Evolutionary conservation across 2,797 vertebrate species (phyloP), one percentile per base, ranked within the genome.

Genomic region (Etheostoma nigrum): DNA sequence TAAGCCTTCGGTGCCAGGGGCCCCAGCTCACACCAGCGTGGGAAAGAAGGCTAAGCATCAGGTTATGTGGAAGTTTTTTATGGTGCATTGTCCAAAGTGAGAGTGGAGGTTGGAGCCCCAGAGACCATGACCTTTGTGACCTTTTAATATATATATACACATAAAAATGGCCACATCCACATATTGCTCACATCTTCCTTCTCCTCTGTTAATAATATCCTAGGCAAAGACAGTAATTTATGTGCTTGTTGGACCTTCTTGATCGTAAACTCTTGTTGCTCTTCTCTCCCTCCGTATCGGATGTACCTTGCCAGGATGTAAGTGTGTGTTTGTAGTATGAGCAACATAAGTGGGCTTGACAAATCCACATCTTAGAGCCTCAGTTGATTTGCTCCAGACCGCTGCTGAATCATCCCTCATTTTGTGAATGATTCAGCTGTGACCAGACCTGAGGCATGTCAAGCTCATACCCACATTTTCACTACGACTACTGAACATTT

Each of bases 11-110:
- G 87, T 85, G 87, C 82, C 82, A 89, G 82, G 74, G 87, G 84
- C 90, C 89, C 89, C 77, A 4, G 60, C 47, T 82, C 72, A 74
- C 81, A 27, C 60, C 57, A 44, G 78, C 86, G 92, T 94, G 93
- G 93, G 94, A 95, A 95, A 81, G 61, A 54, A 82, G 55, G 44
- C 45, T 59, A 73, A 83, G 48, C 82, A 74, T 86, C 79, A 82
- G 82, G 85, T 89, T 82, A 61, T 82, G 44, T 76, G 81, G 68
- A 81, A 59, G 64, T 60, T 72, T 91, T 92, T 94, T 86, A 88
- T 44, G 48, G 77, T 25, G 64, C 61, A 76, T 90, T 92, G 76
- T 89, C 87, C 78, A 83, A 76, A 73, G 76, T 33, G 53, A 82
- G 78, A 58, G 70, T 71, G 45, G 48, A 81, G 69, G 64, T 66